Conservation (phyloP, 2,888 invertebrate genomes). For the Globia sparganii region DNA sequence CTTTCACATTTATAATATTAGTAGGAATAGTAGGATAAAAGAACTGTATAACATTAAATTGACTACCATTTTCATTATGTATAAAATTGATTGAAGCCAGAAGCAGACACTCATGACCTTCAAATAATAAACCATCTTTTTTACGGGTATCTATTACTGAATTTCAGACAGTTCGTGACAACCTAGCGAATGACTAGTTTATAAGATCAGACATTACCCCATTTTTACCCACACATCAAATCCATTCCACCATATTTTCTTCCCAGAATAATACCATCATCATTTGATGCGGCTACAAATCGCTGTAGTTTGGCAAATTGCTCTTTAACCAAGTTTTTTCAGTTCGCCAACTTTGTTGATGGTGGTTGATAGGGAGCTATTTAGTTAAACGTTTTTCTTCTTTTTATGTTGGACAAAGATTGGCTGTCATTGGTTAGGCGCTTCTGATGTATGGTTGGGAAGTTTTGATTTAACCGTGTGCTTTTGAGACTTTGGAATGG, state of each 20-base stretch:
- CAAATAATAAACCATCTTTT: neutral
- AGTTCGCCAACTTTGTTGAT: constrained; percentile 59
- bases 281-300: constrained; percentile 72
- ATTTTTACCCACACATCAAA: constrained; percentile 49
- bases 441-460: neutral
- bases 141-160: neutral
- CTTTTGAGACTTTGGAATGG: neutral
- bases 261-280: constrained; percentile 69
- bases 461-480: neutral
- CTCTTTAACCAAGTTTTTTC: constrained; percentile 66
- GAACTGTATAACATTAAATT: neutral
- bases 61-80: neutral
- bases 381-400: constrained; percentile 58
- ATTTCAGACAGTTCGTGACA: neutral
- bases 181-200: constrained; percentile 11
- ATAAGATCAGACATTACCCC: constrained; percentile 33
- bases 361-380: constrained; percentile 55
- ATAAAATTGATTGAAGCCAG: neutral
- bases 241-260: constrained; percentile 52
- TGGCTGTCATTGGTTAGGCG: constrained; percentile 39
- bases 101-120: neutral
- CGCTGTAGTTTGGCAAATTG: constrained; percentile 73
- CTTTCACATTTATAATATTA: too few species aligned
- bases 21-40: too few species aligned
- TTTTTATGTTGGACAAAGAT: constrained; percentile 51